Evolutionary conservation across 2,888 invertebrate genomes (phyloP).

Genomic region (Antitype chi): DNA sequence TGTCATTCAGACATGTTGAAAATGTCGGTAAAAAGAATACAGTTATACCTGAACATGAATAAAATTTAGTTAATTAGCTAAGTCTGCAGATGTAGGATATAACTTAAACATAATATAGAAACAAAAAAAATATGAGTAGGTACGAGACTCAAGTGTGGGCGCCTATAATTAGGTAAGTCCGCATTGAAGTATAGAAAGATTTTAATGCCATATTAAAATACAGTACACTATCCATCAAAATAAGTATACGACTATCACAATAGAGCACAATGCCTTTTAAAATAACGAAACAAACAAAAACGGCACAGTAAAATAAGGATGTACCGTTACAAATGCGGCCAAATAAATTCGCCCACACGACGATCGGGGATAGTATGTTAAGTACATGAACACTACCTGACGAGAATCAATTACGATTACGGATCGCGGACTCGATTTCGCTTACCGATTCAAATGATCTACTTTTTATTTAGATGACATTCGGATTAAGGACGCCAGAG

Average conservation of each 20-base stretch:
- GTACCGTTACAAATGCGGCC: constrained; percentile 77
- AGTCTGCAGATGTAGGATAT: neutral
- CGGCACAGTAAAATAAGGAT: constrained; percentile 76
- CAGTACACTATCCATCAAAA: constrained; percentile 44
- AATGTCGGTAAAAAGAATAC: constrained; percentile 25
- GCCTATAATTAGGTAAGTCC: neutral
- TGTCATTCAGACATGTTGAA: constrained; percentile 34
- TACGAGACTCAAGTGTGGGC: neutral
- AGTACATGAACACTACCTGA: constrained; percentile 78
- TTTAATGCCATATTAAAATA: constrained; percentile 7
- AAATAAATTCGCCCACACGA: constrained; percentile 73
- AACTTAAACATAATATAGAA: neutral
- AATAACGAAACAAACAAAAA: constrained; percentile 62
- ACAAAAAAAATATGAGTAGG: neutral
- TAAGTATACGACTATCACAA: constrained; percentile 47
- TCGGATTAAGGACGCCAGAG: constrained; percentile 42
- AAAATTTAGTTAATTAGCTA: constrained; percentile 21
- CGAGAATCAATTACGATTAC: constrained; percentile 74
- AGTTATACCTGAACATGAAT: constrained; percentile 1
- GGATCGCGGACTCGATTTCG: constrained; percentile 73
- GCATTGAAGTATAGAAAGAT: neutral
- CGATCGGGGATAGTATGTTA: constrained; percentile 82
- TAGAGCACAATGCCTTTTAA: constrained; percentile 50
- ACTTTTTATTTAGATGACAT: constrained; percentile 63
- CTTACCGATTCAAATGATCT: constrained; percentile 67